Percentiles rank a stretch among this genome's conserved stretches.
phyloP scores from a whole-genome alignment of 2,888 invertebrate species.

The Eupeodes luniger region DNA sequence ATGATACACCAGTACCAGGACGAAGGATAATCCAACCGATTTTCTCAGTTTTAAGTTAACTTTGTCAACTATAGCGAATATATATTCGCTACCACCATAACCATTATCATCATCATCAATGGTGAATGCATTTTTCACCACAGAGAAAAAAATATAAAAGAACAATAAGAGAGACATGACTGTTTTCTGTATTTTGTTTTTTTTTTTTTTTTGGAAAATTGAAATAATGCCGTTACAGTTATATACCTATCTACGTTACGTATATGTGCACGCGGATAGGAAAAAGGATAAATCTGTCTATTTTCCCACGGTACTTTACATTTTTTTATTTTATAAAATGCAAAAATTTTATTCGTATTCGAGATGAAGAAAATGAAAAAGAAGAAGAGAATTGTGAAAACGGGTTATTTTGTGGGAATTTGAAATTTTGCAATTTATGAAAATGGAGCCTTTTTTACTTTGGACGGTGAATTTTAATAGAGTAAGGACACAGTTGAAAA shows the following conservation, averaged over 20 bases:
- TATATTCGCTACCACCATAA: constrained; percentile 45
- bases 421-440: constrained; percentile 26
- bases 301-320: constrained; percentile 70
- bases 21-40: constrained; percentile 66
- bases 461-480: not conserved
- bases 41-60: constrained; percentile 63
- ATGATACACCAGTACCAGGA: not conserved
- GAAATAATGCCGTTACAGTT: constrained; percentile 41
- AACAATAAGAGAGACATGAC: not conserved
- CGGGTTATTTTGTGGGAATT: not conserved
- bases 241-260: not conserved
- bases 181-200: constrained; percentile 22
- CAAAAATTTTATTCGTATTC: not conserved
- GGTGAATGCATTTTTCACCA: constrained; percentile 38
- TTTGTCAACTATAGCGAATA: constrained; percentile 36
- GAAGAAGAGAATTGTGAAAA: too few relatives aligned
- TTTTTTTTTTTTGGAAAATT: constrained; percentile 58
- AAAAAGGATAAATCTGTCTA: constrained; percentile 27
- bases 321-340: constrained; percentile 47
- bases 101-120: constrained; percentile 47
- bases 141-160: not conserved
- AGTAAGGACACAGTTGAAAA: not conserved
- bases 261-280: not conserved
- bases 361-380: not conserved
- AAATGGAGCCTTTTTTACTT: not conserved